phyloP scores from a whole-genome alignment of 2,113 vertebrate species.

The Lepus timidus region DNA sequence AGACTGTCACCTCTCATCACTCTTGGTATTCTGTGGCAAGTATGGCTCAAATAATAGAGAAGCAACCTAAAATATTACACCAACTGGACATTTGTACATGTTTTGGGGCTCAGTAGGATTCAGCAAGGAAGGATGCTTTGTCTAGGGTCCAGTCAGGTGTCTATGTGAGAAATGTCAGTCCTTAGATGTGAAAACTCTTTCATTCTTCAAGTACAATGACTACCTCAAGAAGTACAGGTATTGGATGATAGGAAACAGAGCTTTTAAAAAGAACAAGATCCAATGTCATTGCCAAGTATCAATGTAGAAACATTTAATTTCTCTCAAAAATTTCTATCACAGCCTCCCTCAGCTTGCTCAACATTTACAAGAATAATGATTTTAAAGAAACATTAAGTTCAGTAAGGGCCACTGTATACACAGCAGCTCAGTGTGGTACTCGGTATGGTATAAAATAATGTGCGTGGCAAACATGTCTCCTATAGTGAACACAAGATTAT shows the following conservation, averaged over 20 bases:
- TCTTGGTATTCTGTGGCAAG: conserved; percentile 51
- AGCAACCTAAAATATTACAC: conserved; percentile 44
- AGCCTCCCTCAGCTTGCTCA: conserved; percentile 51
- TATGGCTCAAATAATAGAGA: conserved; percentile 39
- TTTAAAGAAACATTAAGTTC: conserved; percentile 60
- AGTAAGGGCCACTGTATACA: not conserved
- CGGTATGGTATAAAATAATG: not conserved
- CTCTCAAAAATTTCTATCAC: conserved; percentile 49
- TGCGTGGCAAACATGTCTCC: not conserved
- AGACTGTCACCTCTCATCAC: conserved; percentile 38
- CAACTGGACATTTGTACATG: not conserved
- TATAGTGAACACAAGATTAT: conserved; percentile 19
- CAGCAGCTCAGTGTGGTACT: not conserved
- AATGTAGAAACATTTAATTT: conserved; percentile 63
- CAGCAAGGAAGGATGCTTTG: conserved; percentile 31
- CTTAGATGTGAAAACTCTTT: conserved; percentile 31
- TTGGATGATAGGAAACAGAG: conserved; percentile 70
- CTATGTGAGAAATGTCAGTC: conserved; percentile 23
- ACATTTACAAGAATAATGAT: conserved; percentile 40
- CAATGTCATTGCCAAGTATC: conserved; percentile 80
- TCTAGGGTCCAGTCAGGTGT: conserved; percentile 30
- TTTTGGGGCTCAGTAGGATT: conserved; percentile 9
- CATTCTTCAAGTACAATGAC: conserved; percentile 75
- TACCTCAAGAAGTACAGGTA: conserved; percentile 78
- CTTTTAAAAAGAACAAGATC: conserved; percentile 82